Evolutionary conservation across 2,888 invertebrate species (phyloP), one percentile per base, ranked within the genome.

Genomic region (Odontocolon sp.): DNA sequence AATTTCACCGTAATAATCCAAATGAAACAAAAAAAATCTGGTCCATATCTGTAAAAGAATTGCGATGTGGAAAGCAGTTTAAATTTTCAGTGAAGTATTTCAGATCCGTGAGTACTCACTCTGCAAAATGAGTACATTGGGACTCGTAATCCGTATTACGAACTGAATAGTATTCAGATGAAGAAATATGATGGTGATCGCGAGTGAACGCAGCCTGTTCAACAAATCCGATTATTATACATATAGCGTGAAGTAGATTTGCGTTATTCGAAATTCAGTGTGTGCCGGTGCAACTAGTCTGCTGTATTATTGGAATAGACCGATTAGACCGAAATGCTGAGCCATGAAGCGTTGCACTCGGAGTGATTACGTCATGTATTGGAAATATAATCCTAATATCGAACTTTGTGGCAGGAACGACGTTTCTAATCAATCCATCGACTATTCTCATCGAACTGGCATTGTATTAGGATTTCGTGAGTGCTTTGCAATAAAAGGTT

Each of bases 211-310:
- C n/a, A n/a, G n/a, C n/a, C 31, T 31, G 36, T 57, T 31, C 50
- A 50, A 59, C 28, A 59, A 59, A 69, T 69, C 69, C 50, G 69
- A 69, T 69, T 59, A 69, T 59, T 59, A 40, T 69, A 38, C 40
- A 31, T 50, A 38, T 50, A 33, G 28, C 56, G 45, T 14, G 16
- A 14, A 26, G 2, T 11, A 9, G 50, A 23, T 47, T 38, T 40
- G 23, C 52, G 6, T 38, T 28, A 26, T 42, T 59, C 40, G 5
- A 9, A 16, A 28, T 42, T 28, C 42, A n/a, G n/a, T n/a, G n/a
- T n/a, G n/a, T n/a, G n/a, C n/a, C n/a, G n/a, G n/a, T n/a, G n/a
- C n/a, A n/a, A n/a, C n/a, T n/a, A 1, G n/a, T 1, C n/a, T 1
- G 31, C 11, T 6, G 21, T 11, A 18, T 42, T 40, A 16, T 59